Evolutionary conservation across 2,113 vertebrate genomes (phyloP), one percentile per base, ranked within the genome.

Genomic region (Siphamia tubifer): DNA sequence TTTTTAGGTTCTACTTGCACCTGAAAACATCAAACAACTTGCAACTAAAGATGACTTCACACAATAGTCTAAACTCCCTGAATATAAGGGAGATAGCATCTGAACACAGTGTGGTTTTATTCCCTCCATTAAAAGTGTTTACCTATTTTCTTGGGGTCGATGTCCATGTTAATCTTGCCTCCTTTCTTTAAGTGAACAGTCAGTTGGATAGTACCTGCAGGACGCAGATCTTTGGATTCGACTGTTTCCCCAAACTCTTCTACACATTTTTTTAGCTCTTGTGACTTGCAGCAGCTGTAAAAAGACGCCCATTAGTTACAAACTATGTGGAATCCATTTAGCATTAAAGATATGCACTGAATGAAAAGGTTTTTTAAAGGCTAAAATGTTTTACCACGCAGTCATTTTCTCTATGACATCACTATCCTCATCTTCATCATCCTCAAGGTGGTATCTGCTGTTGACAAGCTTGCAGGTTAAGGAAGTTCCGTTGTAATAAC

Each of bases 351-450:
- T n/a, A n/a, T n/a, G n/a, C n/a, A n/a, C n/a, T n/a, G 2, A 6
- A 4, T 12, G 1, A 17, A 39, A 1, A 12, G 3, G n/a, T n/a
- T n/a, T n/a, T n/a, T n/a, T n/a, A n/a, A n/a, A n/a, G n/a, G n/a
- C n/a, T 0, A 2, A n/a, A 15, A 10, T 4, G 6, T 27, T 20
- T 77, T 80, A 92, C 90, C 92, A 93, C 10, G 86, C 54, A 4
- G 28, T 74, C 53, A 87, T 77, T 0, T 5, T 53, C 54, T 55
- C 8, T 0, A 86, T 47, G 19, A 49, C 4, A 2, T 83, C 76
- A 12, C 3, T 12, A 1, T 35, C 53, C 0, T 73, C 65, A 0
- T 85, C 84, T 4, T 76, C 64, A 1, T 80, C 80, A 0, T 68
- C 65, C 2, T 54, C 60, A 1, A n/a, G 1, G 4, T n/a, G 1